Evolutionary conservation across 2,888 invertebrate species (phyloP), one percentile per base, ranked within the genome.

Genomic region (Melanotus villosus): DNA sequence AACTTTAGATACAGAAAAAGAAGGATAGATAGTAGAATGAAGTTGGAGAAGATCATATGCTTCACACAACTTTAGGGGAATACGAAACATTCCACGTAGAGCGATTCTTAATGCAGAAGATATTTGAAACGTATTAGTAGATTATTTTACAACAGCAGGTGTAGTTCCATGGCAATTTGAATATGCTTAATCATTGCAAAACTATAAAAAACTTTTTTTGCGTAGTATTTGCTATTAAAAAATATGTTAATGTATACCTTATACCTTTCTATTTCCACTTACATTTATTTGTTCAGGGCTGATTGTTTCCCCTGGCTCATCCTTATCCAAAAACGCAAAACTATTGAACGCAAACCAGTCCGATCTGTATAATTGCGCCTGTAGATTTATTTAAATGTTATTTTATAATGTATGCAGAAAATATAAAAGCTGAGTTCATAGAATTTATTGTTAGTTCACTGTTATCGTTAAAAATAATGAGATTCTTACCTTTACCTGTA

Each of bases 1-100:
- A 43, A 68, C 69, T 45, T 70, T 77, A 52, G 76, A 77, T 59
- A 41, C 34, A 34, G 74, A 73, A 66, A 67, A 58, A 34, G 62
- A 21, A 21, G 2, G 71, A 50, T 76, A 65, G 59, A 1, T 16
- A 19, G 45, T 18, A n/a, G n/a, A n/a, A n/a, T n/a, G n/a, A n/a
- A n/a, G n/a, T n/a, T n/a, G n/a, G n/a, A 45, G 45, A 45, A 3
- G n/a, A 43, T 14, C 43, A 10, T 2, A 2, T 14, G 16, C 2
- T 18, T 3, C 1, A 43, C 1, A 43, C n/a, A 18, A 6, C 7
- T 16, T 43, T 7, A 3, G 5, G n/a, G 10, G 10, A 3, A 3
- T 38, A 3, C n/a, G 5, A 19, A 43, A 43, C 5, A 19, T 9
- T 45, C 10, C 21, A n/a, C 18, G 45, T 6, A 45, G 19, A 23